A percentile compares a stretch with the other conserved stretches of the same genome.
Conservation (phyloP, 2,797 vertebrate genomes). For the Limnodromus scolopaceus region DNA sequence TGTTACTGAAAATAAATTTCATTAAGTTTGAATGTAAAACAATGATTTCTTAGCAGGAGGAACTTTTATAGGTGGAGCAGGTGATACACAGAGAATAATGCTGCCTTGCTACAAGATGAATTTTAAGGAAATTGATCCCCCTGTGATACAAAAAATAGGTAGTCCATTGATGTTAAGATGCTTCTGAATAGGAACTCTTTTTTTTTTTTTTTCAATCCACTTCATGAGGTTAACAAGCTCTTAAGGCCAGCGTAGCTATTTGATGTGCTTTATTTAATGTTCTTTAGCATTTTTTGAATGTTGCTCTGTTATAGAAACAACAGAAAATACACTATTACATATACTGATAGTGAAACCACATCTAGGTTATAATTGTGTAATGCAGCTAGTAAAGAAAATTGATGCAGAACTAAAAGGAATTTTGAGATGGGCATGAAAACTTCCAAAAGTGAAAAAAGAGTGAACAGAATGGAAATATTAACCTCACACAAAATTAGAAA, state of each 20-base stretch:
- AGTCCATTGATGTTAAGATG: not conserved
- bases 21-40: not conserved
- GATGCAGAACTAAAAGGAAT: not conserved
- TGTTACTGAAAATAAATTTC: not conserved
- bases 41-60: not conserved
- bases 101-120: not conserved
- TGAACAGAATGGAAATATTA: not conserved
- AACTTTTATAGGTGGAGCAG: not conserved
- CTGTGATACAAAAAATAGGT: not conserved
- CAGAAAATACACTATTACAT: fast-evolving
- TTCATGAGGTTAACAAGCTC: not conserved
- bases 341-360: not conserved
- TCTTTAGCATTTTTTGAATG: not conserved
- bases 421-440: not conserved
- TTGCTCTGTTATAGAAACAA: not conserved
- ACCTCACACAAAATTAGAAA: not conserved
- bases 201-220: not conserved
- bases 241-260: not conserved
- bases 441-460: not conserved
- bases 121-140: not conserved
- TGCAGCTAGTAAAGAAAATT: not conserved
- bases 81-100: not conserved
- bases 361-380: not conserved
- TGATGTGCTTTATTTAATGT: not conserved
- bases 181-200: not conserved